These are phyloP conservation scores for Cyprinodon brontotheroides DNA, from an alignment of 2,113 vertebrate genomes.

Conservation along the genomic window DNA sequence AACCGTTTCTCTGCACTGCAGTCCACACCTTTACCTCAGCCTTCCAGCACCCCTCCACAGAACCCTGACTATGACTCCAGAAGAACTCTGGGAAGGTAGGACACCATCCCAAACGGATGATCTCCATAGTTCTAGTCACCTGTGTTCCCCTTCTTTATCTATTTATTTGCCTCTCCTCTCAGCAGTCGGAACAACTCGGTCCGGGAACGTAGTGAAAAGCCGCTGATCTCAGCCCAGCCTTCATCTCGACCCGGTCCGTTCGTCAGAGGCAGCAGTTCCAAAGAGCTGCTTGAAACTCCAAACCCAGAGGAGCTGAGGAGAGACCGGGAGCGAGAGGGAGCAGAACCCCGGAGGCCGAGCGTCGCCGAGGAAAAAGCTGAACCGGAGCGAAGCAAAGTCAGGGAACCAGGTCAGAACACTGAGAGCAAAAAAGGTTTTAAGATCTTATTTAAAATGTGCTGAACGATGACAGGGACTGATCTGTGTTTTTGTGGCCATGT, in stretches of 20 bases:
- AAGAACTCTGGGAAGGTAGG: conserved; percentile 88
- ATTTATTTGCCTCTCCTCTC: not conserved
- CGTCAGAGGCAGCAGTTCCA: conserved; percentile 83
- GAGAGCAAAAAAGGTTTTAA: not conserved
- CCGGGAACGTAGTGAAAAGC: conserved; percentile 91
- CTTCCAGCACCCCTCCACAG: conserved; percentile 79
- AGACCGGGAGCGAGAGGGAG: conserved; percentile 79
- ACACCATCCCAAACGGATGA: not conserved
- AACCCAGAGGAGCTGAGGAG: conserved; percentile 82
- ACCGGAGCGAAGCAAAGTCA: conserved; percentile 75
- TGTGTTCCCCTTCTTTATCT: not conserved
- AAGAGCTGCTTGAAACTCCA: conserved; percentile 86
- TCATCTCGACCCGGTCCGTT: conserved; percentile 78
- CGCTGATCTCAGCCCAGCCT: conserved; percentile 71
- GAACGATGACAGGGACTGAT: too few relatives aligned
- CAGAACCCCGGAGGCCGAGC: conserved; percentile 85
- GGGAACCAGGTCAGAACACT: conserved; percentile 81
- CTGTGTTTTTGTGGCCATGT: too few relatives aligned
- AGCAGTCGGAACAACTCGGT: conserved; percentile 80
- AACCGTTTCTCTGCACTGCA: conserved; percentile 96
- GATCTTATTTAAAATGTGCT: not conserved
- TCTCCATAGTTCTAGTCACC: not conserved
- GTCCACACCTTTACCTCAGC: conserved; percentile 75
- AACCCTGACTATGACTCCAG: conserved; percentile 87
- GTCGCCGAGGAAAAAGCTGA: conserved; percentile 84